Percentiles rank a stretch among this genome's conserved stretches.
Evolutionary conservation across 2,113 vertebrate species (phyloP).

Genomic region (Isurus oxyrinchus): DNA sequence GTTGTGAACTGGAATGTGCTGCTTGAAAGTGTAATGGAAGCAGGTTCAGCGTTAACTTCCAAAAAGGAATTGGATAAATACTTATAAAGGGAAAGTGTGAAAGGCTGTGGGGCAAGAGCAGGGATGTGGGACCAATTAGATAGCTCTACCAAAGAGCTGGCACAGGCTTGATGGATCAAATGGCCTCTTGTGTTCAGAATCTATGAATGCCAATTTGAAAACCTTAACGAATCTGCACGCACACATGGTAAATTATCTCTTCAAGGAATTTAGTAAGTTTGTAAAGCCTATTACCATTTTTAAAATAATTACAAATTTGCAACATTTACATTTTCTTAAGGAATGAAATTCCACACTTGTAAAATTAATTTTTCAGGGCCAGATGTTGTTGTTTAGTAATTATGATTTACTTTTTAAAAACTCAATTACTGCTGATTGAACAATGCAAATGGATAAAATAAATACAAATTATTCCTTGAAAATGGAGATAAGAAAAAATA

Average conservation of each 20-base stretch:
- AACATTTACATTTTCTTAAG: no score
- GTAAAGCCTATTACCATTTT: background rate
- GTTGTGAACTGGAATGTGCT: background rate
- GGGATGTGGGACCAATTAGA: background rate
- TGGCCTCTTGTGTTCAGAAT: background rate
- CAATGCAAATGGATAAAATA: background rate
- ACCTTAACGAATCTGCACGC: background rate
- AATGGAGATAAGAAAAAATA: background rate
- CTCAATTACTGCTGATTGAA: background rate
- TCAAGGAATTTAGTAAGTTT: background rate
- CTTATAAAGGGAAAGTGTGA: background rate
- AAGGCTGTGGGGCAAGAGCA: background rate
- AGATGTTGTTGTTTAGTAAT: background rate
- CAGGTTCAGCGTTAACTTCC: background rate
- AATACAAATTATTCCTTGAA: no score
- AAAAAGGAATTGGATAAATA: background rate
- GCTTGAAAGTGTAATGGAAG: background rate
- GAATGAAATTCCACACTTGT: no score
- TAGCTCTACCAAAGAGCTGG: background rate
- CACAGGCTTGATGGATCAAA: background rate
- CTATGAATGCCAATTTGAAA: background rate
- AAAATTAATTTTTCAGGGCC: no score
- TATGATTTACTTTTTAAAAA: background rate
- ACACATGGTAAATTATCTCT: background rate
- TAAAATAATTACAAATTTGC: background rate